phyloP scores from a whole-genome alignment of 2,113 vertebrate species.

The Labeo catla region DNA sequence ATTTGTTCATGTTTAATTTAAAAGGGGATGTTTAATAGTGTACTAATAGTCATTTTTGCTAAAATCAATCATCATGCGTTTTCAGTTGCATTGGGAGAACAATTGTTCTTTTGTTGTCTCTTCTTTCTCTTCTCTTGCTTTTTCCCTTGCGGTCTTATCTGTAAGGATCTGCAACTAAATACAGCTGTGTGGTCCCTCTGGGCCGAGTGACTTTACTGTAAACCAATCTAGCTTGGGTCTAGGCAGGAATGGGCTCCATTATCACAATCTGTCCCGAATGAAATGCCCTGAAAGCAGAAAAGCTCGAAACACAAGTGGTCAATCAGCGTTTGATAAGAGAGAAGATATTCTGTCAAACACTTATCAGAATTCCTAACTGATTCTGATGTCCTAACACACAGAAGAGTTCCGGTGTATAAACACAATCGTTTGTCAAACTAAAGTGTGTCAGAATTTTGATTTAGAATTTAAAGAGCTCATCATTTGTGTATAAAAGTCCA shows the following conservation, averaged over 20 bases:
- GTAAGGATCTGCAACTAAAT: neutral
- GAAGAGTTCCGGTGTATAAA: neutral
- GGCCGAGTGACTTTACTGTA: slow-evolving; percentile 22
- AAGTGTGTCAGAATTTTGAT: neutral
- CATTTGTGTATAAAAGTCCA: neutral
- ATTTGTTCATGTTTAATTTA: neutral
- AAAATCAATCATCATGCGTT: neutral
- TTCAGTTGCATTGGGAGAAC: neutral
- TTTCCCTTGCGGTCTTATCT: slow-evolving; percentile 1
- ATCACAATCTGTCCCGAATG: slow-evolving; percentile 21
- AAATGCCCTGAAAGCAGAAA: slow-evolving; percentile 27
- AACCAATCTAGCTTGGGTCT: slow-evolving; percentile 11
- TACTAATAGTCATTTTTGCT: neutral
- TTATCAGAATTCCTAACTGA: slow-evolving; percentile 16
- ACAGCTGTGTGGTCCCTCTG: slow-evolving; percentile 3
- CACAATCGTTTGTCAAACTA: neutral
- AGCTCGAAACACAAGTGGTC: slow-evolving; percentile 8
- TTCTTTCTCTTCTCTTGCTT: neutral
- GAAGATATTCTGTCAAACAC: neutral
- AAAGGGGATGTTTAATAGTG: neutral
- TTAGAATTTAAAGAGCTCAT: neutral
- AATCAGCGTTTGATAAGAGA: slow-evolving; percentile 22
- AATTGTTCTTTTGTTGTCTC: neutral
- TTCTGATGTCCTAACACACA: neutral
- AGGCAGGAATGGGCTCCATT: slow-evolving; percentile 23